Evolutionary conservation across 2,797 vertebrate species (phyloP), one percentile per base, ranked within the genome.

Genomic region (Vipera ursinii): DNA sequence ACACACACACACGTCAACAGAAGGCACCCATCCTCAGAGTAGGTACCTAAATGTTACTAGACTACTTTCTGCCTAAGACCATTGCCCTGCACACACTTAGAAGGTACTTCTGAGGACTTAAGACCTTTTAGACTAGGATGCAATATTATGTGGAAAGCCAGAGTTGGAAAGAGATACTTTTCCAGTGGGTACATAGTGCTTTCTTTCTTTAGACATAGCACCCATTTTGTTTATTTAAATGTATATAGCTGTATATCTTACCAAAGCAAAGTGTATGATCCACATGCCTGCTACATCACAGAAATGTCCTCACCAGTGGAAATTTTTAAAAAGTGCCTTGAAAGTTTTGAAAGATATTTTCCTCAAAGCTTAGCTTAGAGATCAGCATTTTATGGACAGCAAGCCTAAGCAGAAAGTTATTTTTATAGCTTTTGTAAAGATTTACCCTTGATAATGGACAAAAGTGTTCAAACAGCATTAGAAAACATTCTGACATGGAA

Each of bases 351-450:
- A 82, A 48, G 3, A 48, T 82, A 44, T 48, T 82, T 82, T 82
- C 20, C 20, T 82, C 38, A 82, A 82, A 86, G 32, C 78, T 86
- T 44, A 57, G 32, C 20, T 85, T 85, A 56, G 59, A 86, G 32
- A 86, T 86, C 57, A 69, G 90, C 32, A 53, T 60, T 86, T 92
- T 90, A 90, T n/a, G 57, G 78, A 56, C 51, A 89, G 73, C 88
- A 92, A 22, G 44, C 26, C n/a, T 56, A 89, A 92, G 57, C 65
- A 59, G 56, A 82, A 89, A 60, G 51, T 26, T 55, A 65, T 86
- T 48, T 89, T 89, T 32, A 56, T 90, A 32, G 63, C 60, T 86
- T 38, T 32, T 4, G 48, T 51, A 38, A 69, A 92, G 26, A 59
- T 28, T 59, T 90, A 73, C 38, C 82, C 60, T 44, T 87, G 82